A percentile compares a stretch with the other conserved stretches of the same genome.
phyloP scores from a whole-genome alignment of 2,888 invertebrate species.

The Abrostola tripartita region DNA sequence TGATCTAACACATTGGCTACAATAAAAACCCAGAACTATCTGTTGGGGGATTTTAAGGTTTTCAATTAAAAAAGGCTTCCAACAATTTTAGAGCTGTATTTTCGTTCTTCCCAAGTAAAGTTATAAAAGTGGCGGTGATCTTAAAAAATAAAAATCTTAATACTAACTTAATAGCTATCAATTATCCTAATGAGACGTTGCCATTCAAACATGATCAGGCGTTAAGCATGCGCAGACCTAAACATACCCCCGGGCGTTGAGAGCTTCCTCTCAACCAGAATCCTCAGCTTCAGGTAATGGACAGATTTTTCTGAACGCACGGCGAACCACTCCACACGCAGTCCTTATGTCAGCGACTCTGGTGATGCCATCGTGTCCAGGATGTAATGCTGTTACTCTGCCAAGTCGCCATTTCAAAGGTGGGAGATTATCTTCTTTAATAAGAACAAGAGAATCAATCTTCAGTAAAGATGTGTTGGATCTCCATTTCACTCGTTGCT shows the following conservation, averaged over 20 bases:
- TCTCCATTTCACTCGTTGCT: background rate
- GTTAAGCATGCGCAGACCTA: too few species aligned
- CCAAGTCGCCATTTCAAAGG: constrained; percentile 8
- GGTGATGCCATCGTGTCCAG: constrained; percentile 7
- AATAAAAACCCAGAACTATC: too few species aligned
- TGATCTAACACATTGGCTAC: too few species aligned
- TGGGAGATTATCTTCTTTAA: constrained; percentile 6
- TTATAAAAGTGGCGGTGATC: too few species aligned
- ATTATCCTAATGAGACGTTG: too few species aligned
- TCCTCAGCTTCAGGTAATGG: constrained; percentile 1
- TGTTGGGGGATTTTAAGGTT: too few species aligned
- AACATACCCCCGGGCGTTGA: constrained; percentile 4
- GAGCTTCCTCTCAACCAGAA: constrained; percentile 6
- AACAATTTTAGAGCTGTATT: too few species aligned
- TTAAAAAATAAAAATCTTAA: too few species aligned
- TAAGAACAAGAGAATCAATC: background rate
- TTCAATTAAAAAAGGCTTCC: too few species aligned
- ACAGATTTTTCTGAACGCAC: constrained; percentile 5
- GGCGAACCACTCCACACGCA: background rate
- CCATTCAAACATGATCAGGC: too few species aligned
- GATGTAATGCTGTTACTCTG: constrained; percentile 1
- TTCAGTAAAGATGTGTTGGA: background rate
- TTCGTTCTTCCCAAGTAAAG: too few species aligned
- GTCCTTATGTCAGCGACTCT: constrained; percentile 7
- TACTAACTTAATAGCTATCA: too few species aligned